Evolutionary conservation across 1,140 invertebrate species (phyloP).

Genomic region (Delia radicum): DNA sequence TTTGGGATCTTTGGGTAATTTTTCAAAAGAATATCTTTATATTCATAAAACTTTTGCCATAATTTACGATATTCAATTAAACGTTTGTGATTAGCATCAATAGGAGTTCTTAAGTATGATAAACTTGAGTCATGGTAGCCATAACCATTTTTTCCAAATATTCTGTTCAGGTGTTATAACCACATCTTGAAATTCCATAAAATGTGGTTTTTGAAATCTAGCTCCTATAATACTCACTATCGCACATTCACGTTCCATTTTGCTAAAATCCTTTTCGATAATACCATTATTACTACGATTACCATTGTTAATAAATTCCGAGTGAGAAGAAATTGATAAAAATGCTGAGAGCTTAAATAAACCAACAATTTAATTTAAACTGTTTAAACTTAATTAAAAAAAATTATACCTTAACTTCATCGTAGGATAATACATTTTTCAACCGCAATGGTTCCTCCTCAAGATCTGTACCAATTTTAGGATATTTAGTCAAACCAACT

Average conservation of each 20-base stretch:
- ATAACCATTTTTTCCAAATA: constrained; percentile 57
- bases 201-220: constrained; percentile 55
- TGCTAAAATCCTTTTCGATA: constrained; percentile 35
- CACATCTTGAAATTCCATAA: constrained; percentile 64
- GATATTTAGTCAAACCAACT: constrained; percentile 57
- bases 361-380: constrained; percentile 35
- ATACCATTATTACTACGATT: constrained; percentile 62
- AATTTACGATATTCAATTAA: constrained; percentile 35
- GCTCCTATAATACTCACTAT: constrained; percentile 57
- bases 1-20: background rate
- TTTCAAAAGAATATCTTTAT: constrained; percentile 33
- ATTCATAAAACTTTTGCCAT: constrained; percentile 44
- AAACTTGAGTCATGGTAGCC: constrained; percentile 19
- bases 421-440: constrained; percentile 25
- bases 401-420: constrained; percentile 27
- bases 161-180: constrained; percentile 59
- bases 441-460: background rate
- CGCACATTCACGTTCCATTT: constrained; percentile 41
- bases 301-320: constrained; percentile 67
- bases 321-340: constrained; percentile 63
- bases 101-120: background rate
- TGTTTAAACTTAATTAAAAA: background rate
- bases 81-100: background rate
- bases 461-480: constrained; percentile 56
- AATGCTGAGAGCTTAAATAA: constrained; percentile 60